Evolutionary conservation across 2,888 invertebrate genomes (phyloP), one percentile per base, ranked within the genome.

Genomic region (Exephanes ischioxanthus): DNA sequence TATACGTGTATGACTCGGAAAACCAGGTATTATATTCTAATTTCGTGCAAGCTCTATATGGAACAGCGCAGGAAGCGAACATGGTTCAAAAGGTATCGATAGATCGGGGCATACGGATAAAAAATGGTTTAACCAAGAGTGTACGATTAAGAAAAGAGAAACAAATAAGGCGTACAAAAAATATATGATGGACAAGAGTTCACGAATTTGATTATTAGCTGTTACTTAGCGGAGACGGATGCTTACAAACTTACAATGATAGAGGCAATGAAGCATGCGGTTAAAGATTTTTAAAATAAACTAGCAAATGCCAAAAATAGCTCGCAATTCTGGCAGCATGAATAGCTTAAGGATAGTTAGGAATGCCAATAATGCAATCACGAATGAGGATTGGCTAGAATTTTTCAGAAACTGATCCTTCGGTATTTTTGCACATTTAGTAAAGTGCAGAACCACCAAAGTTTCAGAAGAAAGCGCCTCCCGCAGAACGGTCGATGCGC

Each of bases 281-380:
- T 26, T 26, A 58, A 6, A 2, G 7, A 9, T 1, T 22, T 58
- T 22, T 7, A 26, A 2, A 58, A 9, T 58, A 87, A 87, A 6
- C 88, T 89, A 22, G 77, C 88, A 3, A 71, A 89, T 1, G 33
- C 83, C 2, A 88, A 87, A 19, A 81, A 77, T n/a, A 22, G 67
- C 2, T 37, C 85, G 9, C 89, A 90, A 80, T 41, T 90, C 11
- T 88, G 83, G 45, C 87, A 89, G 4, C 26, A 53, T 89, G 0
- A 26, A 87, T 9, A 26, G 73, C 2, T 30, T 78, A 11, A 67
- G 86, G 16, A 37, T 88, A 11, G 16, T 7, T 0, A 58, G 22
- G 11, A 19, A 11, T 0, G 1, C 9, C 58, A 19, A 9, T 0
- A 58, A 58, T 26, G 19, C 16, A 58, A 58, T 58, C 19, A 22